A percentile compares a stretch with the other conserved stretches of the same genome.
These are phyloP conservation scores for Schizaphis graminum DNA, from an alignment of 2,888 invertebrate species.

Conservation along the genomic window DNA sequence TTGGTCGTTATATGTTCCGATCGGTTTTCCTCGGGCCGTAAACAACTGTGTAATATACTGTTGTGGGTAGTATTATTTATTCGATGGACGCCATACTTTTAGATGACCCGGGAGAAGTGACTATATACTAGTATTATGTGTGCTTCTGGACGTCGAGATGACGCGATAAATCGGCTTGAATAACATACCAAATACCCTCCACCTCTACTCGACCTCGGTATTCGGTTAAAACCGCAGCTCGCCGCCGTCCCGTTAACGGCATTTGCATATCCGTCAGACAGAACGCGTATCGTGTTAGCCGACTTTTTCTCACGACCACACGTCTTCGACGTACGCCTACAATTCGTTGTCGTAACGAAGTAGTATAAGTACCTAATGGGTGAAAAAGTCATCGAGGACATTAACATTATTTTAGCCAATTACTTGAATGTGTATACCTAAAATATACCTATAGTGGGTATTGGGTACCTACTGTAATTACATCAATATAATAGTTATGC, in stretches of 20 bases:
- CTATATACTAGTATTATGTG: neutral
- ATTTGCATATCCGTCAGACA: constrained; percentile 2
- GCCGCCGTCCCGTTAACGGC: neutral
- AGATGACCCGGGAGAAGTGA: neutral
- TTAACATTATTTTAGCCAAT: neutral
- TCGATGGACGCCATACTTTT: neutral
- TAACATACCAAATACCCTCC: neutral
- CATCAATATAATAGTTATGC: neutral
- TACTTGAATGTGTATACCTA: neutral
- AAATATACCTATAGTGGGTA: too few species aligned
- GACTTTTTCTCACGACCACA: neutral
- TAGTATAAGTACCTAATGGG: neutral
- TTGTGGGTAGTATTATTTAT: neutral
- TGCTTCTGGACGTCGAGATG: neutral
- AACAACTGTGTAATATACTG: neutral
- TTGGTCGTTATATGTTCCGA: neutral
- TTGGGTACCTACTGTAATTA: neutral
- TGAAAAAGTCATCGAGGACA: neutral
- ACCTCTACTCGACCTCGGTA: neutral
- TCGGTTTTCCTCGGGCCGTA: neutral
- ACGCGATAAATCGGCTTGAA: neutral
- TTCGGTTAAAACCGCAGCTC: neutral
- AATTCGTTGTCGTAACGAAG: neutral
- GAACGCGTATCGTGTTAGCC: neutral
- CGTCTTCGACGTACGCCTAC: neutral